phyloP scores from a whole-genome alignment of 2,113 vertebrate species.

The Callionymus lyra region DNA sequence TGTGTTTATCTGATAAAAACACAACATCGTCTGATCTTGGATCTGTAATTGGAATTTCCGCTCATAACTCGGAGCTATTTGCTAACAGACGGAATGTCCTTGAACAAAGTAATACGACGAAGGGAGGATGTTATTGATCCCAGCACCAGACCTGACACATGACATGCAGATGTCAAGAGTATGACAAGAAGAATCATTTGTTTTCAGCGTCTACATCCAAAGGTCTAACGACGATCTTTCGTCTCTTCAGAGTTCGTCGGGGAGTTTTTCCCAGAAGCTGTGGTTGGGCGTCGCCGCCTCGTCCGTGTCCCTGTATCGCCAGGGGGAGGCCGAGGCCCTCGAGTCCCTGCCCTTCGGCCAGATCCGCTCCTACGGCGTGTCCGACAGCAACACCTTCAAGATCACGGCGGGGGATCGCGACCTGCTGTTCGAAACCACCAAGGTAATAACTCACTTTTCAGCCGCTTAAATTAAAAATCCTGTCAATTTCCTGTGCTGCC shows the following conservation, averaged over 20 bases:
- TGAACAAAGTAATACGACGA: too few species aligned
- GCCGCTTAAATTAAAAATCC: neutral
- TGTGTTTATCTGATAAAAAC: too few species aligned
- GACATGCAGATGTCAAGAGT: too few species aligned
- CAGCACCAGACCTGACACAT: too few species aligned
- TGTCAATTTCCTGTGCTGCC: too few species aligned
- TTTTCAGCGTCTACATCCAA: too few species aligned
- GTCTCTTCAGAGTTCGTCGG: conserved; percentile 68
- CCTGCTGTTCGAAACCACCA: conserved; percentile 81
- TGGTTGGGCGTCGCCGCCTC: conserved; percentile 83
- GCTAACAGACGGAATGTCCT: too few species aligned
- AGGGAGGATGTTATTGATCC: too few species aligned
- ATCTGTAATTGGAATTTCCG: too few species aligned
- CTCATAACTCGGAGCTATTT: too few species aligned
- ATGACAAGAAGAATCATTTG: too few species aligned
- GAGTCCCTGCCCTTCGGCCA: conserved; percentile 81
- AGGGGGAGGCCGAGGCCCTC: conserved; percentile 79
- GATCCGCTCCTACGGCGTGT: conserved; percentile 83
- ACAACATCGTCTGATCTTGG: too few species aligned
- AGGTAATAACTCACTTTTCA: conserved; percentile 56
- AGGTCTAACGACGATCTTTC: neutral
- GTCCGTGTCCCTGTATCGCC: conserved; percentile 79
- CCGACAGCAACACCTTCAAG: conserved; percentile 79
- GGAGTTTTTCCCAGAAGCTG: conserved; percentile 74
- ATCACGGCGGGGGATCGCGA: conserved; percentile 79